These are phyloP conservation scores for Drosophila ogumai DNA, from an alignment of 1,140 invertebrate species.

Conservation along the genomic window DNA sequence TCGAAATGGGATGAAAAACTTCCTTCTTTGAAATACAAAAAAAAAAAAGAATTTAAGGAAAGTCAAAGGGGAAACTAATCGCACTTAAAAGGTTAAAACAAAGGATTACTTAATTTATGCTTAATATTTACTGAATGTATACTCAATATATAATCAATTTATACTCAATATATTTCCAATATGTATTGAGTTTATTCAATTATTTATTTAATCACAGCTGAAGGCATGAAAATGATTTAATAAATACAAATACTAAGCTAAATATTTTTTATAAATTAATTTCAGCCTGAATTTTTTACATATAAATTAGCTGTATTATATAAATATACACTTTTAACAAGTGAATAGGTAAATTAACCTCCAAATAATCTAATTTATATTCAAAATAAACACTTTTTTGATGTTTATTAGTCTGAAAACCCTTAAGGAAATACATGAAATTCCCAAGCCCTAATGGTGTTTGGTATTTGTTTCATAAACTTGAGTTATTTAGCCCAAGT, in stretches of 20 bases:
- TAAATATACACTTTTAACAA: background rate
- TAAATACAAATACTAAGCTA: no score
- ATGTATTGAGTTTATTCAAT: no score
- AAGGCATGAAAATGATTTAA: no score
- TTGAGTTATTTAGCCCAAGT: constrained; percentile 12
- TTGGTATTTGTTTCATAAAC: constrained; percentile 21
- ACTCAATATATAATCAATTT: no score
- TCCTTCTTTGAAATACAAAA: background rate
- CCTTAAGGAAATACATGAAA: background rate
- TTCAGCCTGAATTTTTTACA: background rate
- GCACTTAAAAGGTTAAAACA: background rate
- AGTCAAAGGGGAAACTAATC: background rate
- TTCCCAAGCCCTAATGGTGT: background rate
- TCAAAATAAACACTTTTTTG: background rate
- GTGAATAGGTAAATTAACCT: background rate
- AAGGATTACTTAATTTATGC: background rate
- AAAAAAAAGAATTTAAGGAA: background rate
- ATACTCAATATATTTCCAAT: no score
- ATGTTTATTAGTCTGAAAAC: background rate
- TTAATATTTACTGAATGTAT: no score
- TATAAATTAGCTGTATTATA: background rate
- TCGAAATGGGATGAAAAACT: background rate
- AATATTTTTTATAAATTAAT: background rate
- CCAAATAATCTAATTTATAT: background rate
- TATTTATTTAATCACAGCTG: no score